Evolutionary conservation across 2,797 vertebrate species (phyloP), one percentile per base, ranked within the genome.

Genomic region (Macrochelys suwanniensis): DNA sequence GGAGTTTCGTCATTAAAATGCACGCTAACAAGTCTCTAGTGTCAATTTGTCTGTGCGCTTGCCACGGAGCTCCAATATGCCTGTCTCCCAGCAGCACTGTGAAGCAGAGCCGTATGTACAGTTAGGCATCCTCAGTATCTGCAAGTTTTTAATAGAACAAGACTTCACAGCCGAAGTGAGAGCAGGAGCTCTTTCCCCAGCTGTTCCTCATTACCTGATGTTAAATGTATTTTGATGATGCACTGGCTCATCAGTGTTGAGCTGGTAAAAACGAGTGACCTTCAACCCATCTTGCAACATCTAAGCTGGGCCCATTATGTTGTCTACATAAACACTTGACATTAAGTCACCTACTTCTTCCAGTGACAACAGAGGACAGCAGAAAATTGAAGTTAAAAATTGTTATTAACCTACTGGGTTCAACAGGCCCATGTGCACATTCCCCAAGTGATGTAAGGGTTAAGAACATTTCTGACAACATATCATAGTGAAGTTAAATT

Each of bases 391-490:
- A 82, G 87, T 74, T 93, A 89, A 93, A 89, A 79, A 93, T 86
- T 83, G 87, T 82, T 76, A 89, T 89, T 83, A 87, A 80, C 78
- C 89, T 49, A 17, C 84, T 17, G 68, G 68, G 81, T 57, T 86
- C 65, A 78, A 45, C 89, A 85, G 89, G 80, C 81, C 57, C 31
- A 71, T 51, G 86, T 42, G 42, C 61, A 76, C 33, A 65, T 85
- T 17, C 57, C 53, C 31, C 81, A 87, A 53, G 56, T 50, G 33
- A 53, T 86, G 74, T 71, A 92, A 95, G 96, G 79, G 96, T 97
- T 92, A 97, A 97, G 54, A 95, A 57, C 57, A 57, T 93, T 95
- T 94, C 92, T 86, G 86, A 71, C 11, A 92, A 85, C 77, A 92
- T n/a, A 79, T 33, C 49, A 45, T 11, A 76, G 51, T 37, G 33